Evolutionary conservation across 1,140 invertebrate genomes (phyloP), one percentile per base, ranked within the genome.

Genomic region (Pararge aegeria): DNA sequence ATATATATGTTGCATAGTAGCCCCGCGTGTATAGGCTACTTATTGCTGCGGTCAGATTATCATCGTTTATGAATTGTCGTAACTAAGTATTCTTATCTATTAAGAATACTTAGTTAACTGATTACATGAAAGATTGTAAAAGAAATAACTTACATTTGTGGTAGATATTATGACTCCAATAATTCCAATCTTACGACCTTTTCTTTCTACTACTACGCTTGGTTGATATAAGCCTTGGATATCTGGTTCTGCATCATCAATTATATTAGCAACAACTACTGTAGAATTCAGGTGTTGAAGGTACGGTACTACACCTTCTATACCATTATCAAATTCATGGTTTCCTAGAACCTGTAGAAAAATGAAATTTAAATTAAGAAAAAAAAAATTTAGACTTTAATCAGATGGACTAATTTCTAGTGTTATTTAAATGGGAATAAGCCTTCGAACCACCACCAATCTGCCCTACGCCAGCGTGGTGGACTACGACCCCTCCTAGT

Each of bases 271-370:
- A 7, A 94, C 93, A 0, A 97, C 83, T 15, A 96, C 91, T 4
- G 93, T 93, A 0, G 93, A 92, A 1, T 93, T 84, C 5, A 96
- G 77, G 24, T 88, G 83, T 74, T 93, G 71, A 5, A 97, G 71
- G 79, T 96, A 97, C 0, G 95, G 94, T 0, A 95, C 92, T 0
- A 96, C 72, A 1, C 95, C 96, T 54, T 88, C 91, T 0, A 97
- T 91, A 0, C 93, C 93, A 72, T 96, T 92, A 73, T 97, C 96
- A 77, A 98, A 98, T 75, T 98, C 96, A 75, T 98, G 96, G 77
- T 98, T 98, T 9, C 96, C 96, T 34, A 97, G 75, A 0, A 95
- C 94, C 95, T 96, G 66, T 50, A 82, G 58, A 80, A 77, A 61
- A 60, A 10, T 6, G 6, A 10, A 51, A 4, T 27, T 27, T 27